Evolutionary conservation across 1,140 invertebrate genomes (phyloP), one percentile per base, ranked within the genome.

Genomic region (Cydia pomonella): DNA sequence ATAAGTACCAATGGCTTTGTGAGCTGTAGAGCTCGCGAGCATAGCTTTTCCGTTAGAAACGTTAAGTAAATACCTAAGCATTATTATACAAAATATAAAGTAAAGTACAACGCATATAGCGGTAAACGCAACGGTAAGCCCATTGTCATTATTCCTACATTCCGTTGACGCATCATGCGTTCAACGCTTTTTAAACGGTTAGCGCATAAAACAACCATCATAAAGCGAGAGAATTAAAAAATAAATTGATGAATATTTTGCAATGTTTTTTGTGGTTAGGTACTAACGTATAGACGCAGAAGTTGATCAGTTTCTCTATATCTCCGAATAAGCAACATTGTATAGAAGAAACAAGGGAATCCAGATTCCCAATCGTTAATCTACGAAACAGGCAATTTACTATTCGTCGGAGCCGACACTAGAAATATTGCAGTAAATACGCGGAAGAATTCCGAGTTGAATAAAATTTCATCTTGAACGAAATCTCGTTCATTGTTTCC

Each of bases 351-450:
- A 21, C 23, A 33, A 69, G 16, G 29, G 41, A n/a, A 29, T 69
- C 16, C 64, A 41, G 7, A 38, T 33, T 66, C 27, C 16, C 64
- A 18, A 33, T 33, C 64, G 64, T 69, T 69, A 69, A 66, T 66
- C 64, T 21, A 69, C 27, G 64, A 69, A 69, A 69, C 29, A 69
- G 64, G 64, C 64, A 33, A 69, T 69, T 69, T 69, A 18, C 29
- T 41, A 33, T 69, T 33, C 29, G 64, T 18, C 64, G 29, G n/a
- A 69, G 18, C 64, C 27, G n/a, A 18, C 29, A 21, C 64, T 69
- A 69, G 64, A 69, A 33, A 69, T 69, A 69, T 69, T 33, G 64
- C 64, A 18, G 25, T 33, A 69, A 69, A 29, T 69, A 69, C 64
- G 64, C 33, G 64, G 5, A 69, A 69, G 64, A 69, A 69, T 29